phyloP scores from a whole-genome alignment of 2,888 invertebrate species.

The Corbicula japonica region DNA sequence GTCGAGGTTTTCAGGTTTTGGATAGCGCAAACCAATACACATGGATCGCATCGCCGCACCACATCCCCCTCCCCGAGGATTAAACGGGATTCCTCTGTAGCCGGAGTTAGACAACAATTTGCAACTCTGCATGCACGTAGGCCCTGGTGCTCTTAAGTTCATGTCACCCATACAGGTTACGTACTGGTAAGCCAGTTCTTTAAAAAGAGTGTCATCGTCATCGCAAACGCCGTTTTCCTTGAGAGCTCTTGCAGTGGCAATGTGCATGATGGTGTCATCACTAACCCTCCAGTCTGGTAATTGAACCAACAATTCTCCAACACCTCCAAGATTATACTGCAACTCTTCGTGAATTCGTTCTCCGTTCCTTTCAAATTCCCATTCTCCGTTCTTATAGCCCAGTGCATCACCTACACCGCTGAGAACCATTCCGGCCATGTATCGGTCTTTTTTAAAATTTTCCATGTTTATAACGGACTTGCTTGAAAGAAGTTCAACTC shows the following conservation, averaged over 20 bases:
- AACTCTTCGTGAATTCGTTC: constrained; percentile 79
- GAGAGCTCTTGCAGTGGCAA: constrained; percentile 78
- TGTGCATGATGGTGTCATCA: constrained; percentile 86
- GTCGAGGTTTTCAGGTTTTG: constrained; percentile 76
- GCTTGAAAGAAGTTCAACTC: no score
- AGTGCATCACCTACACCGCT: constrained; percentile 85
- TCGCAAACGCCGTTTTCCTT: constrained; percentile 4
- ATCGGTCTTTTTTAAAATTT: no score
- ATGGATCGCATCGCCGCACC: constrained; percentile 86
- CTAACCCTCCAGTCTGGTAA: constrained; percentile 85
- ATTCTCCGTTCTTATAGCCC: constrained; percentile 83
- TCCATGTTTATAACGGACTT: no score
- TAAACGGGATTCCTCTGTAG: constrained; percentile 60
- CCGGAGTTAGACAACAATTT: constrained; percentile 45
- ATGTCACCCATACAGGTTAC: constrained; percentile 80
- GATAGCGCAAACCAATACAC: constrained; percentile 85
- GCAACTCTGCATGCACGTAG: constrained; percentile 49
- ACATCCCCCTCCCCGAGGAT: constrained; percentile 84
- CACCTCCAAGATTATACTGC: constrained; percentile 78
- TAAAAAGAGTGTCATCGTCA: constrained; percentile 64
- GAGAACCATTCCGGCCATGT: constrained; percentile 83
- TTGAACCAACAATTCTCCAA: constrained; percentile 16
- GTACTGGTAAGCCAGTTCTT: constrained; percentile 72
- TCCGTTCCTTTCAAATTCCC: constrained; percentile 84
- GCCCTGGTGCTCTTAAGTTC: constrained; percentile 69